These are phyloP conservation scores for Eupithecia tripunctaria DNA, from an alignment of 2,888 invertebrate species.

Conservation along the genomic window DNA sequence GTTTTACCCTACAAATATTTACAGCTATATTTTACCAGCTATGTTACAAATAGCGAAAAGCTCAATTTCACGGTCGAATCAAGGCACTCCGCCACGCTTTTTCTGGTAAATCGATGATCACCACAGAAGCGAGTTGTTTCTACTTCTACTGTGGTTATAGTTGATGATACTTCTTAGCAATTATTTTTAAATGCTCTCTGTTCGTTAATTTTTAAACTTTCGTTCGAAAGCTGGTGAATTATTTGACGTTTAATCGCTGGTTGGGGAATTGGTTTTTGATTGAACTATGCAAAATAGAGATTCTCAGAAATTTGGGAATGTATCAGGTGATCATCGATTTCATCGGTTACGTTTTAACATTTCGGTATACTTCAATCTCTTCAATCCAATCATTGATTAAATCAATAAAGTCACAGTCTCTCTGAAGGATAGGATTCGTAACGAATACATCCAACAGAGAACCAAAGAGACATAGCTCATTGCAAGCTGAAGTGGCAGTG, in stretches of 20 bases:
- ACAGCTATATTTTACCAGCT: constrained; percentile 35
- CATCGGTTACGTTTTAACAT: neutral
- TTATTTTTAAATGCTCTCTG: constrained; percentile 42
- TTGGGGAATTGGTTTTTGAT: constrained; percentile 34
- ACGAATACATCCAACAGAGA: no score
- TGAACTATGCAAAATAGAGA: constrained; percentile 30
- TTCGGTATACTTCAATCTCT: neutral
- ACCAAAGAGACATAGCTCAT: no score
- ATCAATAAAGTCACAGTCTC: no score
- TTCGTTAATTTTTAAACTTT: constrained; percentile 40
- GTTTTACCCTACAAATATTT: constrained; percentile 46
- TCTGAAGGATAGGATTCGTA: no score
- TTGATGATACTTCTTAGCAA: constrained; percentile 26
- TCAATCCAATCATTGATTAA: neutral
- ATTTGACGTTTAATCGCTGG: constrained; percentile 33
- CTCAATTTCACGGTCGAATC: constrained; percentile 44
- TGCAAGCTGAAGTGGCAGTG: no score
- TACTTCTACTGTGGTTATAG: constrained; percentile 1
- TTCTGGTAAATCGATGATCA: constrained; percentile 69
- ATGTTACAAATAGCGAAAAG: constrained; percentile 42
- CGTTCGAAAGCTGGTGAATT: constrained; percentile 32
- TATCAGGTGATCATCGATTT: neutral
- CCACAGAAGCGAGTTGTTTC: constrained; percentile 68
- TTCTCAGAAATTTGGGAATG: neutral
- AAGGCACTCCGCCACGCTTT: constrained; percentile 68